Evolutionary conservation across 2,888 invertebrate species (phyloP).

Genomic region (Trichogramma dendrolimi): DNA sequence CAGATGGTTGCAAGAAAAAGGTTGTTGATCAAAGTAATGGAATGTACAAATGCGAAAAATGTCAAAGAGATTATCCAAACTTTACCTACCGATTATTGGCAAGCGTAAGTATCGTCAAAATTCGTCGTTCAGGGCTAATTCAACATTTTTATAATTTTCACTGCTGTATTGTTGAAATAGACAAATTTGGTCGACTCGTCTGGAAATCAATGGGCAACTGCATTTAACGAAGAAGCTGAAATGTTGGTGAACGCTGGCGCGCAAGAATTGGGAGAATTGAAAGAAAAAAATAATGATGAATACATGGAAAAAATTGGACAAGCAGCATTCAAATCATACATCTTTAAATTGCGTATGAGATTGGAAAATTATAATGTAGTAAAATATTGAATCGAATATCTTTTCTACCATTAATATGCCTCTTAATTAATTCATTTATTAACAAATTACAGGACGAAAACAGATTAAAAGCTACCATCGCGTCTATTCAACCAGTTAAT

Average conservation of each 20-base stretch:
- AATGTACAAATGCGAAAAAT: conserved; percentile 91
- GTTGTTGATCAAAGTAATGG: conserved; percentile 84
- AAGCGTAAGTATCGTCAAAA: conserved; percentile 59
- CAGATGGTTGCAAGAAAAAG: conserved; percentile 90
- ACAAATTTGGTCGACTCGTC: conserved; percentile 82
- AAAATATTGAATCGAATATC: conserved; percentile 8
- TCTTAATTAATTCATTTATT: conserved; percentile 15
- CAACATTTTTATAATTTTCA: not conserved
- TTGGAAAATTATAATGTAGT: conserved; percentile 88
- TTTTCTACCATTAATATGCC: not conserved
- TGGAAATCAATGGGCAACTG: conserved; percentile 84
- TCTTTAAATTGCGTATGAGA: conserved; percentile 82
- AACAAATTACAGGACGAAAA: conserved; percentile 67
- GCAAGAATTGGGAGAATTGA: conserved; percentile 74
- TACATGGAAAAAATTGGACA: conserved; percentile 68
- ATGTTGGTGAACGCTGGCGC: conserved; percentile 67
- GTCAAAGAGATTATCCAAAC: conserved; percentile 75
- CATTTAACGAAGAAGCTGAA: conserved; percentile 83
- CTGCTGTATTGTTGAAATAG: conserved; percentile 51
- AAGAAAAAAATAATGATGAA: conserved; percentile 63
- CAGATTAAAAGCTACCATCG: conserved; percentile 71
- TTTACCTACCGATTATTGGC: conserved; percentile 83
- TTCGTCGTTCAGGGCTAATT: not conserved
- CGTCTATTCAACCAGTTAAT: conserved; percentile 69
- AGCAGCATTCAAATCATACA: conserved; percentile 73